Evolutionary conservation across 2,797 vertebrate genomes (phyloP), one percentile per base, ranked within the genome.

Genomic region (Aplochiton taeniatus): DNA sequence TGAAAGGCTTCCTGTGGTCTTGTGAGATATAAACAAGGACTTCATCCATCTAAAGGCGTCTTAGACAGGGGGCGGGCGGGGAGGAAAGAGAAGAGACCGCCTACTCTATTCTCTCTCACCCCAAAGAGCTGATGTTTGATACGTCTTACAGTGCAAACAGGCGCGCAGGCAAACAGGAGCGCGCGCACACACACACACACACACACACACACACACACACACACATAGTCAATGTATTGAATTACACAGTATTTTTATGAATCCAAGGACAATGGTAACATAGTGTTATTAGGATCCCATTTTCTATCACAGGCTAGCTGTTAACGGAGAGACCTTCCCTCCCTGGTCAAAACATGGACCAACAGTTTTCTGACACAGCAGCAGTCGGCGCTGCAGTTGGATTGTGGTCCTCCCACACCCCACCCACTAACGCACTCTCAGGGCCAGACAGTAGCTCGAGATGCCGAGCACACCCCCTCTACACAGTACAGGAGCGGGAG

Each of bases 341-440:
- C 59, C 31, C 50, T 51, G 47, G 74, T 55, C 42, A 50, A 42
- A 70, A 70, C 54, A 19, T 43, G 14, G 66, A 61, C 49, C 49
- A 66, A 66, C 12, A 51, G 51, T 56, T 11, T 56, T 63, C 55
- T 54, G 49, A 46, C 42, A 43, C 19, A 49, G 61, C 10, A 43
- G 49, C 50, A 71, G 53, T 61, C 58, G 19, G n/a, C 42, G 65
- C 52, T 45, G 60, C 65, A 46, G 47, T n/a, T 0, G 61, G 55
- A 46, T 16, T 71, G 19, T 19, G 60, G 5, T 46, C 53, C 5
- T 44, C 68, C n/a, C 62, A 58, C 53, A 64, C 41, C 42, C 17
- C 20, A 31, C 10, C 42, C 59, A 57, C 47, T 5, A 54, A 57
- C 57, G 53, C 42, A 12, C 7, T 48, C 19, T 49, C 11, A 68